A percentile compares a stretch with the other conserved stretches of the same genome.
These are phyloP conservation scores for Xenotilapia flavipinnis DNA, from an alignment of 2,113 vertebrate genomes.

Conservation along the genomic window DNA sequence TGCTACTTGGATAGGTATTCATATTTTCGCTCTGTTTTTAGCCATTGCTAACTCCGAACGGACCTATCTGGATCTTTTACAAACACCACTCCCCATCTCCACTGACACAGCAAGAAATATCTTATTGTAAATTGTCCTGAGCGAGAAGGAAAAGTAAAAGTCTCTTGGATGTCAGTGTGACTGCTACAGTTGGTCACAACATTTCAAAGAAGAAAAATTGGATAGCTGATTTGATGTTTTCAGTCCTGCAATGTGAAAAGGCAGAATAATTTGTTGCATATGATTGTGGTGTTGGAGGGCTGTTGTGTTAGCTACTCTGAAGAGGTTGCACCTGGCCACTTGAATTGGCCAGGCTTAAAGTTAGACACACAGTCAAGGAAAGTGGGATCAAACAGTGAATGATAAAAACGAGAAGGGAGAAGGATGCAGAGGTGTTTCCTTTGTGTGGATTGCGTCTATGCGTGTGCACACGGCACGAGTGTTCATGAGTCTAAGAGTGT, in stretches of 20 bases:
- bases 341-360: slow-evolving; percentile 10
- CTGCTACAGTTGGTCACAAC: not conserved
- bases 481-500: not conserved
- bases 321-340: slow-evolving; percentile 54
- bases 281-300: slow-evolving; percentile 19
- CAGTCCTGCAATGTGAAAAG: slow-evolving; percentile 3
- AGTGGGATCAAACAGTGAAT: slow-evolving; percentile 45
- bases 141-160: not conserved
- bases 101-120: not conserved
- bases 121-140: not conserved
- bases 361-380: not conserved
- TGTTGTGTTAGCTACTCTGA: slow-evolving; percentile 20
- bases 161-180: not conserved
- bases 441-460: not conserved
- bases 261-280: slow-evolving; percentile 14
- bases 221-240: slow-evolving; percentile 15
- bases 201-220: not conserved
- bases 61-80: not conserved
- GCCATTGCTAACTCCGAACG: not conserved
- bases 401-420: slow-evolving; percentile 32
- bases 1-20: not conserved
- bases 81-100: not conserved
- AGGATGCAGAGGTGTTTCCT: slow-evolving; percentile 5
- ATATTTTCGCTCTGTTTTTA: not conserved
- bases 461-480: not conserved